Base-by-base conservation (phyloP, 2,113 vertebrate genomes). In the Mohoua ochrocephala region DNA sequence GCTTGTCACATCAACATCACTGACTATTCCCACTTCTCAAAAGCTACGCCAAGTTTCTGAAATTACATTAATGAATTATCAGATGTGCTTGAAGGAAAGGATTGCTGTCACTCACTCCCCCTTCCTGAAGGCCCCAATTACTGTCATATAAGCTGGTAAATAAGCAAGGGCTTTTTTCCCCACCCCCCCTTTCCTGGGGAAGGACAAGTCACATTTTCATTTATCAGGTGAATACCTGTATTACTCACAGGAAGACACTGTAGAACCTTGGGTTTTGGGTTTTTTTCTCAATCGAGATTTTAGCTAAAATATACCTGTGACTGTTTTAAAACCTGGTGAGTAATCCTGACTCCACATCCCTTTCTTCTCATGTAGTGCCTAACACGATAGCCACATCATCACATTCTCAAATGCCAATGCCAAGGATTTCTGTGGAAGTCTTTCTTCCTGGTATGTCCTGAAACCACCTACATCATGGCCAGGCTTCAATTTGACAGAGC, bases 1-100 rank as follows among this genome's bases (percentile, higher is more conserved):
- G 50, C 33, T 33, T 79, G 54, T 94, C 84, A 87, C 37, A 91
- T 47, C 84, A 79, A 70, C 65, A 28, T 9, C 35, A 87, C 53
- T 39, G 61, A 82, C n/a, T 65, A 59, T 37, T 93, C 61, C 61
- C 61, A 61, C 39, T 87, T 69, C 86, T 79, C 82, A 76, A 95
- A 69, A 76, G 54, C 49, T 69, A 74, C 5, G 8, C 7, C 54
- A 84, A 63, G 28, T 39, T 44, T 69, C 69, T 70, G 69, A n/a
- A 81, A 63, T 64, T 39, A 63, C 23, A 69, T 56, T 39, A 50
- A 69, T 69, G 49, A 76, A 76, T 57, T 61, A 78, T 13, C 37
- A 84, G 71, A 56, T 60, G 13, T 30, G n/a, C 59, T 16, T 70
- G 64, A 87, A 88, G 61, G 60, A 75, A 35, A 78, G 28, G 22